Conservation (phyloP, 1,140 invertebrate species). For the Macrobrachium nipponense region DNA sequence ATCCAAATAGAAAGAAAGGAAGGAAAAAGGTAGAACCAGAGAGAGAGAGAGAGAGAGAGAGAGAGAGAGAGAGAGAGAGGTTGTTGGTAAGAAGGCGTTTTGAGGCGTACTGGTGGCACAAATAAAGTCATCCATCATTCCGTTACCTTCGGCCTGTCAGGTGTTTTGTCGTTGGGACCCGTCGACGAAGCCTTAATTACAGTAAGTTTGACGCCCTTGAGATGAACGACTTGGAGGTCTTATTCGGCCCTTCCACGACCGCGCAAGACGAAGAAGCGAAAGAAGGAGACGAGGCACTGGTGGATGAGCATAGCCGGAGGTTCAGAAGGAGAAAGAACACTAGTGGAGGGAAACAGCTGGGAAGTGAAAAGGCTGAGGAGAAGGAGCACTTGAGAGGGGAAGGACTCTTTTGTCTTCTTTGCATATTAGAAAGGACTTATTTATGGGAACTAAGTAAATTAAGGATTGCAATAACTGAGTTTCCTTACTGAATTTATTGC, state of each 20-base stretch:
- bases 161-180: conserved; percentile 41
- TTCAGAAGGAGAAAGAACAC: background rate
- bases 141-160: conserved; percentile 36
- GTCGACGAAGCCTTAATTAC: conserved; percentile 38
- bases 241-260: too few species aligned
- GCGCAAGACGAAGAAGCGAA: background rate
- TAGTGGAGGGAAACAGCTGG: background rate
- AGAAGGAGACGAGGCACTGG: background rate
- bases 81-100: background rate
- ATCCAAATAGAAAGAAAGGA: background rate
- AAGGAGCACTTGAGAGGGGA: too few species aligned
- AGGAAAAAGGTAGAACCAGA: background rate
- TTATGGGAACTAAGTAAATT: too few species aligned
- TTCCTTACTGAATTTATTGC: too few species aligned
- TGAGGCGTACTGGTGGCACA: conserved; percentile 16
- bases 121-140: conserved; percentile 44
- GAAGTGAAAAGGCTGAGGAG: background rate
- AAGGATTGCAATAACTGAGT: background rate
- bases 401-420: too few species aligned
- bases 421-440: too few species aligned
- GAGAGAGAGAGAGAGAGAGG: background rate
- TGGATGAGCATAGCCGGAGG: background rate
- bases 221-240: conserved; percentile 35
- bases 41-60: background rate
- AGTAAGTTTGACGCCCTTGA: conserved; percentile 38